Conservation (phyloP, 1,140 invertebrate species). For the Drosophila bipectinata region DNA sequence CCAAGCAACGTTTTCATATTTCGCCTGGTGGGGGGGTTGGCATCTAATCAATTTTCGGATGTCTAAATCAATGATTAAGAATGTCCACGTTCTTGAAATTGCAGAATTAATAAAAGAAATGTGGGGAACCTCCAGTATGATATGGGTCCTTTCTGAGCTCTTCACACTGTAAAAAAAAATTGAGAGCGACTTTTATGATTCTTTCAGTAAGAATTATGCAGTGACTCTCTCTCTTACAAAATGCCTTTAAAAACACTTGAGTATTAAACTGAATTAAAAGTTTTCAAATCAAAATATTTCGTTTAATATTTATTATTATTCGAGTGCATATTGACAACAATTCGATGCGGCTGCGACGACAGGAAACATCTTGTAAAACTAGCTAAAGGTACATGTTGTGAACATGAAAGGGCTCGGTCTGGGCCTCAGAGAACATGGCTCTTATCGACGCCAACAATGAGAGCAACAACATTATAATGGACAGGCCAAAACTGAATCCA, state of each 20-base stretch:
- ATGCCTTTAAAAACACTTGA: too few species aligned
- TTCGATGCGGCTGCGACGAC: constrained; percentile 80
- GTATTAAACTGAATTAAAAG: too few species aligned
- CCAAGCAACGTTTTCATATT: constrained; percentile 22
- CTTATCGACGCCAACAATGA: constrained; percentile 76
- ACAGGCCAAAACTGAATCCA: constrained; percentile 55
- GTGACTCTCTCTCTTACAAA: too few species aligned
- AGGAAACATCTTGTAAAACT: constrained; percentile 84
- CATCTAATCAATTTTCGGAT: constrained; percentile 78
- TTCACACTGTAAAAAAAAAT: not conserved
- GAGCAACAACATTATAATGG: constrained; percentile 81
- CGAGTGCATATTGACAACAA: constrained; percentile 75
- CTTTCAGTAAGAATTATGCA: too few species aligned
- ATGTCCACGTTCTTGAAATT: constrained; percentile 62
- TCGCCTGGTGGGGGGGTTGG: constrained; percentile 22
- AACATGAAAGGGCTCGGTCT: constrained; percentile 72
- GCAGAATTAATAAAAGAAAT: not conserved
- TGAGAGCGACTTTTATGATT: too few species aligned
- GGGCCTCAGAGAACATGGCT: constrained; percentile 30
- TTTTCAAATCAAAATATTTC: too few species aligned
- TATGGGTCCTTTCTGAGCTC: not conserved
- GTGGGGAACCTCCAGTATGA: constrained; percentile 1
- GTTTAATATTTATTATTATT: constrained; percentile 2
- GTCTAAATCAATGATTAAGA: constrained; percentile 82
- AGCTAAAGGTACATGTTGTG: constrained; percentile 82